phyloP scores from a whole-genome alignment of 2,888 invertebrate species.

The Sphaeridia pumilis region DNA sequence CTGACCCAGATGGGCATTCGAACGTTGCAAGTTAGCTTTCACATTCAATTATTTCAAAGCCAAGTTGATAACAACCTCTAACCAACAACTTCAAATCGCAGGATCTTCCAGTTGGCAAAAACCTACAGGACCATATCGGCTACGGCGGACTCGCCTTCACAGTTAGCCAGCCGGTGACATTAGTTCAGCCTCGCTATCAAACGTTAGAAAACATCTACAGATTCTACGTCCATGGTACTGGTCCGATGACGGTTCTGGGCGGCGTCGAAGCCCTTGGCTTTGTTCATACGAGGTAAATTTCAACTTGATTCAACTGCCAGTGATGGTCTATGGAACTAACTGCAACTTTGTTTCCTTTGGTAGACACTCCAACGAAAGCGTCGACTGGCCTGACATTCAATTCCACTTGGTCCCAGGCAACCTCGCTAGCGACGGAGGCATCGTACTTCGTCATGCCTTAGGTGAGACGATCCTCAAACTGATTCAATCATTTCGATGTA shows the following conservation, averaged over 20 bases:
- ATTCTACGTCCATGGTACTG: conserved; percentile 67
- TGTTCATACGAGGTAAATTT: conserved; percentile 65
- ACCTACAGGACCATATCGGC: conserved; percentile 80
- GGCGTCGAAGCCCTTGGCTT: conserved; percentile 83
- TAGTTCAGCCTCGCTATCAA: conserved; percentile 66
- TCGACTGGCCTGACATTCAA: conserved; percentile 80
- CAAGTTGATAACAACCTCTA: too few relatives aligned
- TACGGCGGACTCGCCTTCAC: conserved; percentile 57
- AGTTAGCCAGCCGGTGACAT: conserved; percentile 63
- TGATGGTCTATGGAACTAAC: too few relatives aligned
- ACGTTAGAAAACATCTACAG: conserved; percentile 66
- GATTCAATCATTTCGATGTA: too few relatives aligned
- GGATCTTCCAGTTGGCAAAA: conserved; percentile 70
- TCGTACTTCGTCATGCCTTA: conserved; percentile 65
- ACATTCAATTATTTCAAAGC: background rate
- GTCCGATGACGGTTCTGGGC: conserved; percentile 69
- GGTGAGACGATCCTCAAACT: too few relatives aligned
- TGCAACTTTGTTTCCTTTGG: background rate
- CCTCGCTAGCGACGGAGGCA: conserved; percentile 73
- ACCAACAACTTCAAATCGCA: too few relatives aligned
- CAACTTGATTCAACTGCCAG: background rate
- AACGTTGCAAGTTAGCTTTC: conserved; percentile 36
- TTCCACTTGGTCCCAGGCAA: conserved; percentile 80
- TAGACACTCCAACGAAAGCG: conserved; percentile 50
- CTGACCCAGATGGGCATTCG: conserved; percentile 39